These are phyloP conservation scores for Bovichtus variegatus DNA, from an alignment of 2,797 vertebrate genomes.

Conservation along the genomic window DNA sequence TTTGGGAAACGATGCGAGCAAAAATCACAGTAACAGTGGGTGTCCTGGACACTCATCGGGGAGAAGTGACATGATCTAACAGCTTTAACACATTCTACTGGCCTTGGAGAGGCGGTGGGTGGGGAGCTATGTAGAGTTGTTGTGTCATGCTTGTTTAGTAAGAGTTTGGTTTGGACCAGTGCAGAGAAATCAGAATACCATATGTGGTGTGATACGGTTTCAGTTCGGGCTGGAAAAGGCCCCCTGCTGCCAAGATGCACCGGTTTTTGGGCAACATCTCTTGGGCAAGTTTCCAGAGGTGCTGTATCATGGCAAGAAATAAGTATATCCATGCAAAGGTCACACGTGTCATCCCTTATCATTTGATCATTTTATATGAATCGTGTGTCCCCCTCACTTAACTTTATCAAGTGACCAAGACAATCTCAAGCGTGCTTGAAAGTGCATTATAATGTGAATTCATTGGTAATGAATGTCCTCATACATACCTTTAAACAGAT, in stretches of 20 bases:
- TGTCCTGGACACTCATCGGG: conserved; percentile 25
- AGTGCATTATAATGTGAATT: not conserved
- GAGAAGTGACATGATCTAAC: conserved; percentile 30
- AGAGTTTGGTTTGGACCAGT: conserved; percentile 34
- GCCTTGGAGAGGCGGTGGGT: not conserved
- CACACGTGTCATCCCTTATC: not conserved
- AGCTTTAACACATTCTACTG: conserved; percentile 30
- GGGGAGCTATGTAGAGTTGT: conserved; percentile 15
- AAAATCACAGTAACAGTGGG: conserved; percentile 35
- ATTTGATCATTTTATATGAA: not conserved
- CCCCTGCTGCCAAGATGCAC: not conserved
- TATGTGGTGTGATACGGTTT: conserved; percentile 39
- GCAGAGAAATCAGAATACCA: conserved; percentile 28
- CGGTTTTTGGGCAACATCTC: not conserved
- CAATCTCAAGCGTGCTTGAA: not conserved
- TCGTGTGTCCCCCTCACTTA: not conserved
- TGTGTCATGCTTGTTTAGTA: conserved; percentile 32
- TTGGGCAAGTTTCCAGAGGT: not conserved
- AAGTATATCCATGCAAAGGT: not conserved
- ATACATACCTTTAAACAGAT: not conserved
- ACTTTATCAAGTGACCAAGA: not conserved
- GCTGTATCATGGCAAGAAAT: not conserved
- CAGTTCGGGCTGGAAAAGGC: conserved; percentile 7
- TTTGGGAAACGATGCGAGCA: conserved; percentile 34
- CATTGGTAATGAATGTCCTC: not conserved